These are phyloP conservation scores for Oophaga pumilio DNA, from an alignment of 2,113 vertebrate species.

Conservation along the genomic window DNA sequence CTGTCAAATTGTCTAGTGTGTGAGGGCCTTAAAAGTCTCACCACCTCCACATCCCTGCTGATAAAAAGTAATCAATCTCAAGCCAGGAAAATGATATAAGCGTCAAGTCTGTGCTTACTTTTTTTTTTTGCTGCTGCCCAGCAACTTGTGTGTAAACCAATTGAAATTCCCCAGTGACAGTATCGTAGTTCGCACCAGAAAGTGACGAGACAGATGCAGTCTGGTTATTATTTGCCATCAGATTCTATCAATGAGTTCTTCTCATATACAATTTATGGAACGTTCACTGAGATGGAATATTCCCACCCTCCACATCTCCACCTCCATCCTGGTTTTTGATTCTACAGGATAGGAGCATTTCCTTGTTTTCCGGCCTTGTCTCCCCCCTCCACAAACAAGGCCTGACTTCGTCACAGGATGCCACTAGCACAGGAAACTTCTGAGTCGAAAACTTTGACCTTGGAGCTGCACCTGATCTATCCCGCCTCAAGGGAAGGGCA, in stretches of 20 bases:
- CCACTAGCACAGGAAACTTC: slow-evolving; percentile 55
- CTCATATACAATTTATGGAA: slow-evolving; percentile 13
- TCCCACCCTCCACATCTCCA: slow-evolving; percentile 47
- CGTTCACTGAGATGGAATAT: slow-evolving; percentile 27
- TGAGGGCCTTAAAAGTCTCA: background rate
- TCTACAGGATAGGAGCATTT: slow-evolving; percentile 57
- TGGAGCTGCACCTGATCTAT: slow-evolving; percentile 52
- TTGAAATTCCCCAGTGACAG: background rate
- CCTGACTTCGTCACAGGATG: slow-evolving; percentile 50
- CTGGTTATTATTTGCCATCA: background rate
- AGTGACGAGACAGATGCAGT: background rate
- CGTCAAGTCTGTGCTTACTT: too few relatives aligned
- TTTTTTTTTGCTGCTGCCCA: background rate
- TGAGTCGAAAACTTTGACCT: slow-evolving; percentile 53
- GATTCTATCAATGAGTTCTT: background rate
- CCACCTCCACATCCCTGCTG: background rate
- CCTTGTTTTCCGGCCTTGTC: slow-evolving; percentile 43
- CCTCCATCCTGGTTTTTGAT: slow-evolving; percentile 52
- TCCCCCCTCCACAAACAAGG: background rate
- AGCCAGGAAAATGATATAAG: background rate
- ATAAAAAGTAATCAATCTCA: background rate
- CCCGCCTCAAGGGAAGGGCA: slow-evolving; percentile 38
- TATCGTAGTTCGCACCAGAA: background rate
- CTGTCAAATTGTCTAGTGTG: too few relatives aligned
- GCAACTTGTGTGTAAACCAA: background rate